Percentiles rank a stretch among this genome's conserved stretches.
phyloP scores from a whole-genome alignment of 2,113 vertebrate species.

The Oncorhynchus tshawytscha region DNA sequence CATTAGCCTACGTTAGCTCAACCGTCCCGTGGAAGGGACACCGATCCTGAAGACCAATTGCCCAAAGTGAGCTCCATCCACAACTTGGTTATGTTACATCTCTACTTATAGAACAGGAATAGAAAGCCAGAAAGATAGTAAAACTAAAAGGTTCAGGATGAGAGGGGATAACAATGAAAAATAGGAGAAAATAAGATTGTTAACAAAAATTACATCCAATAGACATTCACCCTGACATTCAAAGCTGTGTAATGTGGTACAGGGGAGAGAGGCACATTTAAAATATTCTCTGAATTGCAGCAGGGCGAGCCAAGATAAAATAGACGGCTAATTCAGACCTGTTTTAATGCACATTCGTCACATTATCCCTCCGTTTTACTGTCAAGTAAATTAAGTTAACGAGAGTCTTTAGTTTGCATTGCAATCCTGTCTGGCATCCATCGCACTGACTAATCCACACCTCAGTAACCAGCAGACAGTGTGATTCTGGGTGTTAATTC shows the following conservation, averaged over 20 bases:
- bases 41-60: background rate
- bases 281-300: slow-evolving; percentile 23
- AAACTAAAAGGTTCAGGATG: no score
- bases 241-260: background rate
- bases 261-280: slow-evolving; percentile 15
- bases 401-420: slow-evolving; percentile 36
- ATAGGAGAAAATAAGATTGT: no score
- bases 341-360: slow-evolving; percentile 39
- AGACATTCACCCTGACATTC: background rate
- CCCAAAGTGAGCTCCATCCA: slow-evolving; percentile 13
- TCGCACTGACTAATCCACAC: slow-evolving; percentile 39
- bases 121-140: background rate
- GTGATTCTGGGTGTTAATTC: slow-evolving; percentile 41
- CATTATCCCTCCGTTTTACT: slow-evolving; percentile 37
- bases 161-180: no score
- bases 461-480: slow-evolving; percentile 39
- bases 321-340: slow-evolving; percentile 39
- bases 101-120: slow-evolving; percentile 6
- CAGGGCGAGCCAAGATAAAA: slow-evolving; percentile 38
- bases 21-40: no score
- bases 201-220: background rate
- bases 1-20: no score
- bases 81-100: slow-evolving; percentile 5
- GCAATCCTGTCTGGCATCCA: slow-evolving; percentile 50
- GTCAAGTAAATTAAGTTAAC: slow-evolving; percentile 49